Evolutionary conservation across 2,113 vertebrate species (phyloP).

Genomic region (Anser brachyrhynchus): DNA sequence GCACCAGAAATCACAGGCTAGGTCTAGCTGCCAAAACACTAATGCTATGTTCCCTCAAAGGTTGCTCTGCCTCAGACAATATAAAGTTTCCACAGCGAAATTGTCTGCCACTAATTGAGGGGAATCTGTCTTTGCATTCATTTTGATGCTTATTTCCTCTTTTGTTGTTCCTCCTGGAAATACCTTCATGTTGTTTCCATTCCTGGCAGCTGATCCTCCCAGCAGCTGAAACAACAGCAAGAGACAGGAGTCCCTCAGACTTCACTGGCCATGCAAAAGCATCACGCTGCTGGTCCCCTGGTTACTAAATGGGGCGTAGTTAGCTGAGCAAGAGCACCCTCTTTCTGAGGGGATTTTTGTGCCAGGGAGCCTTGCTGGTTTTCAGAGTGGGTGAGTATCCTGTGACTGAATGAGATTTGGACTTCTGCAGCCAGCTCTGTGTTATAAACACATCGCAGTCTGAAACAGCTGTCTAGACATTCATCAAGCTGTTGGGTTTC

Average conservation of each 20-base stretch:
- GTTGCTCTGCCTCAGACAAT: neutral
- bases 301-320: neutral
- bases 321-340: neutral
- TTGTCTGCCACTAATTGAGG: neutral
- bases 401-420: neutral
- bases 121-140: neutral
- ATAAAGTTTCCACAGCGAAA: neutral
- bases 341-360: neutral
- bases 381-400: neutral
- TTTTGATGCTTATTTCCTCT: neutral
- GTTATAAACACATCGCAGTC: neutral
- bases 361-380: neutral
- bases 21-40: neutral
- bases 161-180: neutral
- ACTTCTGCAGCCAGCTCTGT: neutral
- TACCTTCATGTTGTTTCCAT: neutral
- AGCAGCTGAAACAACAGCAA: neutral
- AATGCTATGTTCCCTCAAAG: neutral
- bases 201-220: neutral
- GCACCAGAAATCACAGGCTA: neutral
- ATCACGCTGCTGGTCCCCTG: neutral
- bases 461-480: constrained; percentile 11
- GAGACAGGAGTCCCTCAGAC: neutral
- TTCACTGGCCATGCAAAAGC: neutral
- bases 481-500: constrained; percentile 2